These are phyloP conservation scores for Sarcophaga peregrina DNA, from an alignment of 1,140 invertebrate species.

Conservation along the genomic window DNA sequence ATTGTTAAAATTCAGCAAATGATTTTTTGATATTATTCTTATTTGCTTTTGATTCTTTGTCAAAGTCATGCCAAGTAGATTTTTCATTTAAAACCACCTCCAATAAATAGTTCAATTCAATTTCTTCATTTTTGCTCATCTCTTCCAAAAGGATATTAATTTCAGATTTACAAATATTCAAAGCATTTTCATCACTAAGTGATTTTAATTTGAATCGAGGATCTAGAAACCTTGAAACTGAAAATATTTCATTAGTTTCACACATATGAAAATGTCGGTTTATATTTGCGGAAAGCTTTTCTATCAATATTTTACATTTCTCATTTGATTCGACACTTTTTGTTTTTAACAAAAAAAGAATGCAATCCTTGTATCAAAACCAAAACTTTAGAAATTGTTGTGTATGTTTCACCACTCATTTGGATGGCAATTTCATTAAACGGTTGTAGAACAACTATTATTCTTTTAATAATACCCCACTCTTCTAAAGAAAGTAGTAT, in stretches of 20 bases:
- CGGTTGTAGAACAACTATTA: not conserved
- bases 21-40: no score
- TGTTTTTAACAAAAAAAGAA: not conserved
- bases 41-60: no score
- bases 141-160: not conserved
- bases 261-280: no score
- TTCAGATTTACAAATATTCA: not conserved
- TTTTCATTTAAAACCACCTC: no score
- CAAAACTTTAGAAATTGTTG: not conserved
- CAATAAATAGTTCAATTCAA: no score
- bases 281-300: slow-evolving; percentile 2
- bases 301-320: not conserved
- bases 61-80: no score
- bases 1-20: no score
- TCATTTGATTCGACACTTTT: not conserved
- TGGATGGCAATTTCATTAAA: not conserved
- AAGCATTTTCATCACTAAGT: not conserved
- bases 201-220: slow-evolving; percentile 7
- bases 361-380: not conserved
- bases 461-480: not conserved
- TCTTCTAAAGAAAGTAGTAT: not conserved
- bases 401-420: not conserved
- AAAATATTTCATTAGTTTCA: not conserved
- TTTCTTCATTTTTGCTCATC: no score
- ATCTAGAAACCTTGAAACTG: not conserved